phyloP scores from a whole-genome alignment of 2,888 invertebrate species.

The Drosophila colorata region DNA sequence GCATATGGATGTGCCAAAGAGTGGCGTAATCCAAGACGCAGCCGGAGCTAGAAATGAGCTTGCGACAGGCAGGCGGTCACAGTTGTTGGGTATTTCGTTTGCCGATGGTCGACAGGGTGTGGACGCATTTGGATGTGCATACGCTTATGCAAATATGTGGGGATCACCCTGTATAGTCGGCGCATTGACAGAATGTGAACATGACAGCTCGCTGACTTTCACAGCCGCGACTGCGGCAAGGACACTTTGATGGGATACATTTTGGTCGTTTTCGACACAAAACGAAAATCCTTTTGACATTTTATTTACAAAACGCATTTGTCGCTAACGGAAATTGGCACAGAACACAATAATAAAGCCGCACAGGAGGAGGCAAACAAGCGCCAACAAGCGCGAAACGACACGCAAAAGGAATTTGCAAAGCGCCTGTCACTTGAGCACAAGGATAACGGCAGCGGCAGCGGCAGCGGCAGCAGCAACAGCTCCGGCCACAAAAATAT shows the following conservation, averaged over 20 bases:
- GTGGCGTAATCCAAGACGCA: conserved; percentile 23
- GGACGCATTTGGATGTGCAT: neutral
- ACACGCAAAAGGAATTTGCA: conserved; percentile 21
- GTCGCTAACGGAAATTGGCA: conserved; percentile 73
- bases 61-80: conserved; percentile 45
- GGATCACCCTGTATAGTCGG: conserved; percentile 23
- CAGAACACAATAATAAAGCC: conserved; percentile 70
- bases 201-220: conserved; percentile 48
- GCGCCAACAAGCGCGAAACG: conserved; percentile 44
- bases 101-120: conserved; percentile 26
- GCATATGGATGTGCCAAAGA: conserved; percentile 17
- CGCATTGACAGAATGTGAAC: conserved; percentile 54
- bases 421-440: conserved; percentile 26
- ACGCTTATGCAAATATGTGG: conserved; percentile 1
- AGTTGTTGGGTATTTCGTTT: conserved; percentile 49
- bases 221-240: conserved; percentile 26
- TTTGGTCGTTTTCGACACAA: conserved; percentile 48
- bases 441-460: conserved; percentile 11
- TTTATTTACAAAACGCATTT: conserved; percentile 77
- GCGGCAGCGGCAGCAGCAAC: neutral
- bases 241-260: conserved; percentile 47
- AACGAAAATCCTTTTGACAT: conserved; percentile 73
- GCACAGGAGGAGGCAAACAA: conserved; percentile 51
- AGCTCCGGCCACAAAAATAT: neutral
- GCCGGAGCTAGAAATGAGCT: conserved; percentile 45